Base-by-base conservation (phyloP, 1,140 invertebrate genomes). In the Leptoteleia sp. region DNA sequence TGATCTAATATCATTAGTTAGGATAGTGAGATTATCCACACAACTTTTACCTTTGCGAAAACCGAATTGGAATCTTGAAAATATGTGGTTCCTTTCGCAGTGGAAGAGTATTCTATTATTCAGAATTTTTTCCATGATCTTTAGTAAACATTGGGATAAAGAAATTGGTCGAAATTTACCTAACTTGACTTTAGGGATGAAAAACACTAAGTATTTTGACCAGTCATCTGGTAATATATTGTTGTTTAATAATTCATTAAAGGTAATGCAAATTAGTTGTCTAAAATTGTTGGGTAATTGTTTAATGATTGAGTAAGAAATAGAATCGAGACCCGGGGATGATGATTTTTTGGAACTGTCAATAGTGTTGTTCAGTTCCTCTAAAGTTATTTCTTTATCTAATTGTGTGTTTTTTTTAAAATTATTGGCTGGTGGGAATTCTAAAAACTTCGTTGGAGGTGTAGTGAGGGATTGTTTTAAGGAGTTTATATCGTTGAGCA, bases 151-250 rank as follows among this genome's bases (percentile, higher is more conserved):
- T 42, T 42, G 38, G 9, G 38, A 42, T 8, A 42, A 5, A 9
- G 15, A 15, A 19, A 42, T 42, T 0, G 70, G 72, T 48, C 72
- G 27, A 12, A 71, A 57, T 9, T 50, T 48, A 3, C 19, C 40
- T 9, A 11, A 6, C 4, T 54, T 38, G 19, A 4, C 27, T 45
- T 67, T 79, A 3, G 68, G 50, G 11, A 68, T 25, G 6, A 68
- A 7, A 1, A 35, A 13, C 0, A 57, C 27, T 5, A 62, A 6
- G 3, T 48, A 62, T 4, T 62, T 1, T 4, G 8, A n/a, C 43
- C 57, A 47, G 1, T 38, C 33, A 3, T 15, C 1, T 7, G 43
- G 33, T 7, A 29, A 4, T 1, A 31, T 5, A 16, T 1, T 11
- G 1, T 4, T 9, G 3, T 45, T 4, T 1, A 50, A 11, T 0